Evolutionary conservation across 2,888 invertebrate genomes (phyloP).

Genomic region (Caenorhabditis plicata): DNA sequence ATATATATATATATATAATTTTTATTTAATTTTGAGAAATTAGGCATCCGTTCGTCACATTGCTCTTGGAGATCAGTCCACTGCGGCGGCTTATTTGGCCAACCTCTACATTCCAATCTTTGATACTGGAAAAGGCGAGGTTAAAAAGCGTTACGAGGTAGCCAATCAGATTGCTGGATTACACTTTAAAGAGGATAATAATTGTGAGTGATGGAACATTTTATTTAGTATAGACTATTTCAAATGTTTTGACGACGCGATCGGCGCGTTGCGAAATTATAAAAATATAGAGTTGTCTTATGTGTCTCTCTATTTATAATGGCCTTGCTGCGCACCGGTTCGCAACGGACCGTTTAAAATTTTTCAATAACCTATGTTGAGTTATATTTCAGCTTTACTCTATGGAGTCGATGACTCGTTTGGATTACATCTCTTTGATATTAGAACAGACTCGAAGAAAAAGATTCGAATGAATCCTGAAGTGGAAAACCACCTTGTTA

Average conservation of each 20-base stretch:
- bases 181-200: conserved; percentile 6
- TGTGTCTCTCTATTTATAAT: too few species aligned
- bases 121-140: conserved; percentile 1
- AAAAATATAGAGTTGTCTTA: too few species aligned
- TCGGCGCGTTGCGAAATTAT: too few species aligned
- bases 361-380: not conserved
- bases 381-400: conserved; percentile 20
- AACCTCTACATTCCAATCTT: conserved; percentile 27
- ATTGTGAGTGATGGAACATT: conserved; percentile 2
- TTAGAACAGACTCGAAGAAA: conserved; percentile 25
- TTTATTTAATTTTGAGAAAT: not conserved
- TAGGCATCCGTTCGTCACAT: conserved; percentile 6
- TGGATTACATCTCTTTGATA: conserved; percentile 36
- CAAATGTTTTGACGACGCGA: too few species aligned
- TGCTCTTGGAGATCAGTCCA: conserved; percentile 2
- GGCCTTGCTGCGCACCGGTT: too few species aligned
- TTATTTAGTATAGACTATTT: not conserved
- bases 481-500: conserved; percentile 34
- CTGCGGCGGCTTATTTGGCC: conserved; percentile 10
- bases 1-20: not conserved
- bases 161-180: conserved; percentile 20
- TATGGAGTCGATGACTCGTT: conserved; percentile 37
- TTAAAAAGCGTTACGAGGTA: conserved; percentile 3
- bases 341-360: too few species aligned
- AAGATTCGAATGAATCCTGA: conserved; percentile 38